A percentile compares a stretch with the other conserved stretches of the same genome.
These are phyloP conservation scores for Drosophila antonietae DNA, from an alignment of 2,888 invertebrate genomes.

Conservation along the genomic window DNA sequence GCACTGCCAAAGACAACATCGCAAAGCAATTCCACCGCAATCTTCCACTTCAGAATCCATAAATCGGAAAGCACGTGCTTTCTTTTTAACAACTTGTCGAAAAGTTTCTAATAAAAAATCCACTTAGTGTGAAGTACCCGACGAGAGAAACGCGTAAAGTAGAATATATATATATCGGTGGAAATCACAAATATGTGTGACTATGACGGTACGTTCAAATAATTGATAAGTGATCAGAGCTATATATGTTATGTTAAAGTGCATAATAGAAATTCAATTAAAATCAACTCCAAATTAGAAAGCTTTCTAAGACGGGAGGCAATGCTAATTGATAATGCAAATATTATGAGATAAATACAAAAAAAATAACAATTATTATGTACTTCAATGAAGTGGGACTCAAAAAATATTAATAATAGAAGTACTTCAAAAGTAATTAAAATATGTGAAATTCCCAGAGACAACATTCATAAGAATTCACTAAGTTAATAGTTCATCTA, in stretches of 20 bases:
- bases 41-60: constrained; percentile 18
- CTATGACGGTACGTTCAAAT: constrained; percentile 47
- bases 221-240: constrained; percentile 24
- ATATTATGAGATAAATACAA: neutral
- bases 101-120: constrained; percentile 25
- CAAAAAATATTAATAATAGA: neutral
- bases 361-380: neutral
- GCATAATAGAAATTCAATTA: constrained; percentile 13
- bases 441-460: neutral
- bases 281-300: neutral
- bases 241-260: constrained; percentile 1
- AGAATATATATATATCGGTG: constrained; percentile 10
- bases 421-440: neutral
- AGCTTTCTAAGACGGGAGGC: neutral
- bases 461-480: no score
- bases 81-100: constrained; percentile 23
- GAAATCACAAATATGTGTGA: constrained; percentile 39
- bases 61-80: constrained; percentile 34
- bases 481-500: no score
- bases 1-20: constrained; percentile 37
- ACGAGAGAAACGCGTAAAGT: neutral
- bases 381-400: neutral
- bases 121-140: constrained; percentile 27
- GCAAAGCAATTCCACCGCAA: constrained; percentile 3
- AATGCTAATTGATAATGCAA: neutral